Evolutionary conservation across 2,113 vertebrate species (phyloP).

Genomic region (Malaclemys terrapin): DNA sequence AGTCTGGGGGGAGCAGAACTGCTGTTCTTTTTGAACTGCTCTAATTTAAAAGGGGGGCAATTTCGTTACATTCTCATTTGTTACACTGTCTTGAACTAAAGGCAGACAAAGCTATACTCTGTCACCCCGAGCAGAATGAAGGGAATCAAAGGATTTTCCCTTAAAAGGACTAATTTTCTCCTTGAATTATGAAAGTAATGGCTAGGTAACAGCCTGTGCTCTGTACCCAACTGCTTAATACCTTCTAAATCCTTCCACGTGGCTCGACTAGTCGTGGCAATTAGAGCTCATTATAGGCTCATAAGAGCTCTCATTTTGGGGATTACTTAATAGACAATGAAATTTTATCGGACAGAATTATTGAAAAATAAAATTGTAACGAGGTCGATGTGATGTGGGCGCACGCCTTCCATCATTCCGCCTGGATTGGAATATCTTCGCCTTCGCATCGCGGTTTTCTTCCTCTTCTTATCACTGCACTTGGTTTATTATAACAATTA

Average conservation of each 20-base stretch:
- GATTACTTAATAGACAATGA: slow-evolving; percentile 99
- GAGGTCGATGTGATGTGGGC: slow-evolving; percentile 84
- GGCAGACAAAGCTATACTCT: slow-evolving; percentile 85
- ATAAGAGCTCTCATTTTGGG: slow-evolving; percentile 97
- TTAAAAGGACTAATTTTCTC: slow-evolving; percentile 99
- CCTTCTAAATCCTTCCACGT: slow-evolving; percentile 99
- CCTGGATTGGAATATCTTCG: slow-evolving; percentile 77
- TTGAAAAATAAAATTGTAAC: slow-evolving; percentile 92
- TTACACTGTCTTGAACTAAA: slow-evolving; percentile 82
- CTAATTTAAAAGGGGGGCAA: slow-evolving; percentile 76
- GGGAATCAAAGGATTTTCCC: slow-evolving; percentile 91
- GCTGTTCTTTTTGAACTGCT: slow-evolving; percentile 74
- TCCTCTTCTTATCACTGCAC: slow-evolving; percentile 63
- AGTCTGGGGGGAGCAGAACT: slow-evolving; percentile 50
- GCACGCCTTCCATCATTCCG: slow-evolving; percentile 87
- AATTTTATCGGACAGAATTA: slow-evolving; percentile 98
- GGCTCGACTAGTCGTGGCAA: slow-evolving; percentile 95
- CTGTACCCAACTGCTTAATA: slow-evolving; percentile 98
- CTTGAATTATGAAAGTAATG: slow-evolving; percentile 99
- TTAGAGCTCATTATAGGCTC: slow-evolving; percentile 99
- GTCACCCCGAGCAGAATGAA: slow-evolving; percentile 89
- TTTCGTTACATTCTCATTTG: slow-evolving; percentile 84
- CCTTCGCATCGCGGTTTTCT: slow-evolving; percentile 68
- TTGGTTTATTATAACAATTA: slow-evolving; percentile 92
- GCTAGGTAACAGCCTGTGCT: slow-evolving; percentile 98